These are phyloP conservation scores for Hydractinia echinata DNA, from an alignment of 30 jellyfish, hydroid and myxozoan genomes.

Conservation along the genomic window DNA sequence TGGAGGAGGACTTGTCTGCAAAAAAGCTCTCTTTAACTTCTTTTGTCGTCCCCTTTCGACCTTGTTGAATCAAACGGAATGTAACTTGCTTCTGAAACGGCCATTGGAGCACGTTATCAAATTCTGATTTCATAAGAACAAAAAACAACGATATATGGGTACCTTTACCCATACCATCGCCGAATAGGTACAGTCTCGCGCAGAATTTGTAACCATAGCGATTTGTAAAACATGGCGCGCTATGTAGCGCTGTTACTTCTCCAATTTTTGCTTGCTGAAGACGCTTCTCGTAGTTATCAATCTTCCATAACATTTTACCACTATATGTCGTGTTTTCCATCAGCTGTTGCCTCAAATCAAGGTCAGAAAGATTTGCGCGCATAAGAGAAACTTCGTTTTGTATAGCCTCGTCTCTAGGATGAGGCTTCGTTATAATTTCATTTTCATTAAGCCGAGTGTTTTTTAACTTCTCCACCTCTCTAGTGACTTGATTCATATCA, in stretches of 20 bases:
- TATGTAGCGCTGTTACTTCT: constrained; percentile 60
- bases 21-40: constrained; percentile 47
- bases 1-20: constrained; percentile 71
- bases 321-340: constrained; percentile 57
- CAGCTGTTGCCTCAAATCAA: constrained; percentile 56
- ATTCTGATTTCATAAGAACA: constrained; percentile 77
- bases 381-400: not conserved
- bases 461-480: too few species aligned
- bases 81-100: constrained; percentile 75
- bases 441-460: too few species aligned
- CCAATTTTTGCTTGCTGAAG: constrained; percentile 71
- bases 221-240: constrained; percentile 10
- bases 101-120: constrained; percentile 69
- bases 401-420: not conserved
- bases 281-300: constrained; percentile 48
- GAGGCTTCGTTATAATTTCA: too few species aligned
- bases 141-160: constrained; percentile 60
- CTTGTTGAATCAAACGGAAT: constrained; percentile 43
- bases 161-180: constrained; percentile 83
- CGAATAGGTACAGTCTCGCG: constrained; percentile 67
- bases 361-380: constrained; percentile 38
- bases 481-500: too few species aligned
- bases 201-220: constrained; percentile 85
- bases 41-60: constrained; percentile 21
- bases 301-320: constrained; percentile 68